Evolutionary conservation across 1,140 invertebrate species (phyloP).

Genomic region (Panulirus ornatus): DNA sequence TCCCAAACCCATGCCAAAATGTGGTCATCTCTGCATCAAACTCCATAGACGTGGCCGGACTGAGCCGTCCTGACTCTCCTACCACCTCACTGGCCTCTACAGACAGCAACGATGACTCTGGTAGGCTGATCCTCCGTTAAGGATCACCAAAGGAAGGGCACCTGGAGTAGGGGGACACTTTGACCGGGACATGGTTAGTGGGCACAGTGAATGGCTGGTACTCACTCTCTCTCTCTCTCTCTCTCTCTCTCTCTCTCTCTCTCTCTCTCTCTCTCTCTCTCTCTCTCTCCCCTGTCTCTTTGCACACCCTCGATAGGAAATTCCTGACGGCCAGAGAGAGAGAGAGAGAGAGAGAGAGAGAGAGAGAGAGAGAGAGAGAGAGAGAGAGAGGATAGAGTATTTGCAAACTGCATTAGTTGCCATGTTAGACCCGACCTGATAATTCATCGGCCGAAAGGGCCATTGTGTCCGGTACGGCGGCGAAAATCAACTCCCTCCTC

Average conservation of each 20-base stretch:
- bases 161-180: too few species aligned
- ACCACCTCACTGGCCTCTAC: constrained; percentile 21
- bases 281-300: too few species aligned
- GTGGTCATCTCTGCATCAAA: constrained; percentile 38
- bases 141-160: too few species aligned
- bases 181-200: too few species aligned
- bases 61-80: constrained; percentile 25
- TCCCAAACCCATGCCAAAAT: not conserved
- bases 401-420: constrained; percentile 7
- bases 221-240: too few species aligned
- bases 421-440: constrained; percentile 23
- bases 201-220: not conserved
- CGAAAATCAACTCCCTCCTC: constrained; percentile 20
- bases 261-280: too few species aligned
- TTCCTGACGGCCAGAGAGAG: not conserved
- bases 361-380: not conserved
- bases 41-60: too few species aligned
- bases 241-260: too few species aligned
- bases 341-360: not conserved
- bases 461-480: not conserved
- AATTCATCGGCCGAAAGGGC: constrained; percentile 42
- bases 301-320: not conserved
- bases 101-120: constrained; percentile 22
- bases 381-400: constrained; percentile 1
- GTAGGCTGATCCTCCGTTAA: constrained; percentile 47